Evolutionary conservation across 2,888 invertebrate species (phyloP), one percentile per base, ranked within the genome.

Genomic region (Himalopsyche tibetana): DNA sequence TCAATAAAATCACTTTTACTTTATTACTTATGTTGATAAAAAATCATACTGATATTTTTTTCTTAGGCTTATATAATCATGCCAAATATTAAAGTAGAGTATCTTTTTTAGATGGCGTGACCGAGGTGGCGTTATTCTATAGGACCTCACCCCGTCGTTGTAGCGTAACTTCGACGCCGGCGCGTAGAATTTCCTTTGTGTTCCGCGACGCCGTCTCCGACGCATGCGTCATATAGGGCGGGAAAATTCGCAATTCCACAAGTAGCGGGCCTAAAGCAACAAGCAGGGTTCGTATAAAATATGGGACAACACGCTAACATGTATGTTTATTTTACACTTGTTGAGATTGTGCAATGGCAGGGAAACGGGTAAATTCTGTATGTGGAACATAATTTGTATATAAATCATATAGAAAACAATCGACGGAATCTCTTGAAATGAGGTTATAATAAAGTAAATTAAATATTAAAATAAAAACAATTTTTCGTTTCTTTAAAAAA

Each of bases 291-390:
- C 63, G 63, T 28, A 63, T 63, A 63, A 63, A 63, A 63, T 63
- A 63, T 63, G 63, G 63, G 63, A 63, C 63, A 63, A 63, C 63
- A 63, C 63, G 63, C 63, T 0, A 63, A 63, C 63, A 11, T 63
- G 19, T 63, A 63, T n/a, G 63, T 63, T 63, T 63, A 63, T 63
- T 63, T 63, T 63, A 63, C 63, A 63, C 63, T 63, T 63, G 63
- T 63, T 63, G 63, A 63, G 28, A 63, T 19, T 63, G 63, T 63
- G 63, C 63, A 63, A 19, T 63, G 63, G 63, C 6, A 63, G 11
- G 28, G 42, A 45, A 45, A 45, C 9, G 45, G 45, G 11, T 9
- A 11, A 45, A 45, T 2, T 9, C 9, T 45, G 45, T 11, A 45
- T 45, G 9, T 45, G 45, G 45, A 8, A 0, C 11, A 45, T 45